Percentiles rank a stretch among this genome's conserved stretches.
These are phyloP conservation scores for Pelodytes ibericus DNA, from an alignment of 2,797 vertebrate genomes.

Conservation along the genomic window DNA sequence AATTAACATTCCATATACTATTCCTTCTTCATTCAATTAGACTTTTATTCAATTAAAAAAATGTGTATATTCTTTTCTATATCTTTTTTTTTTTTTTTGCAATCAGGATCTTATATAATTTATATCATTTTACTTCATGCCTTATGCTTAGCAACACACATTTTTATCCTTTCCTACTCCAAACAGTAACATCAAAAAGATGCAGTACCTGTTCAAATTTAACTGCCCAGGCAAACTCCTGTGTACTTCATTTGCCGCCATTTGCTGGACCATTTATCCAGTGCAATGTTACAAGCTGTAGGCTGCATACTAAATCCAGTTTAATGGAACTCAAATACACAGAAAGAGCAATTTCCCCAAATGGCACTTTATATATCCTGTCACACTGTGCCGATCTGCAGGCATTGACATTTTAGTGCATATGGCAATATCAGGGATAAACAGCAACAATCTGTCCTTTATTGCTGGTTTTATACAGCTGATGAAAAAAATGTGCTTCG, in stretches of 20 bases:
- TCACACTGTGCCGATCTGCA: conserved; percentile 45
- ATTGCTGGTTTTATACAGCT: conserved; percentile 16
- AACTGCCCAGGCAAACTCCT: conserved; percentile 16
- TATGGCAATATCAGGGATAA: conserved; percentile 45
- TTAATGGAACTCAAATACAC: conserved; percentile 31
- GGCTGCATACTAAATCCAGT: conserved; percentile 30
- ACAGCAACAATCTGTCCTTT: conserved; percentile 33
- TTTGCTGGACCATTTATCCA: conserved; percentile 43
- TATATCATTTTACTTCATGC: not conserved
- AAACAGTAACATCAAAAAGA: conserved; percentile 10
- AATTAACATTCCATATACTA: no score
- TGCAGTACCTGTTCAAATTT: conserved; percentile 14
- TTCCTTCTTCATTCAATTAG: no score
- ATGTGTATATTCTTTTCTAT: no score
- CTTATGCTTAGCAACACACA: not conserved
- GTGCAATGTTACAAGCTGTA: conserved; percentile 23
- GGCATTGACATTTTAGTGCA: conserved; percentile 48
- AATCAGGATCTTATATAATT: not conserved
- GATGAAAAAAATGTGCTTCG: conserved; percentile 10
- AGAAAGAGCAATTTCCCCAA: conserved; percentile 42
- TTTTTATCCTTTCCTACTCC: not conserved
- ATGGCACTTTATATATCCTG: conserved; percentile 50
- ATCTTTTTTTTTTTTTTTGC: not conserved
- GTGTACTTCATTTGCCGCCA: conserved; percentile 33
- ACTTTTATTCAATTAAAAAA: no score